Conservation (phyloP, 2,797 vertebrate genomes). For the Spinibarbus caldwelli region DNA sequence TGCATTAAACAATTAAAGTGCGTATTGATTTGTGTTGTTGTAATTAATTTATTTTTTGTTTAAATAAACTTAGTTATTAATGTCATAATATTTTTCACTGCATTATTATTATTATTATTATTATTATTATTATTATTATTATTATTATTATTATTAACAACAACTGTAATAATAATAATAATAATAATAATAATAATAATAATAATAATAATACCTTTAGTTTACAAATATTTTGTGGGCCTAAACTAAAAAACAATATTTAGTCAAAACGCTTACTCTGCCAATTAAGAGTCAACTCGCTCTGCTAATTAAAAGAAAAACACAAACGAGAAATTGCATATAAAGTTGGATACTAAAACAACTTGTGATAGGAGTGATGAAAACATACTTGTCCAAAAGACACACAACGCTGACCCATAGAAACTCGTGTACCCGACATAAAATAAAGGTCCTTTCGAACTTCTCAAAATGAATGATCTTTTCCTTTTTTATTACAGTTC, state of each 20-base stretch:
- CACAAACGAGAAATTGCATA: slow-evolving; percentile 18
- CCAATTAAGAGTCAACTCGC: not conserved
- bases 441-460: slow-evolving; percentile 15
- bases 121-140: not conserved
- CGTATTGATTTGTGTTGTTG: not conserved
- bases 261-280: not conserved
- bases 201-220: not conserved
- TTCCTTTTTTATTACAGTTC: slow-evolving; percentile 40
- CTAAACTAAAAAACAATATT: not conserved
- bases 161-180: not conserved
- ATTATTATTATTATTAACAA: not conserved
- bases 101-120: not conserved
- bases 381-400: slow-evolving; percentile 47
- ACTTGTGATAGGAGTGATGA: slow-evolving; percentile 52
- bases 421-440: not conserved
- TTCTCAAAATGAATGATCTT: slow-evolving; percentile 44
- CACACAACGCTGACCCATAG: slow-evolving; percentile 22
- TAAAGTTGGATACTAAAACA: slow-evolving; percentile 41
- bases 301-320: slow-evolving; percentile 17
- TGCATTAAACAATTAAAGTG: not conserved
- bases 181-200: not conserved
- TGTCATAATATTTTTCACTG: not conserved
- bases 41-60: not conserved
- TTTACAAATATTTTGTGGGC: not conserved
- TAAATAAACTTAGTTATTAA: not conserved